These are phyloP conservation scores for Cacoxenus indagator DNA, from an alignment of 2,888 invertebrate species.

Conservation along the genomic window DNA sequence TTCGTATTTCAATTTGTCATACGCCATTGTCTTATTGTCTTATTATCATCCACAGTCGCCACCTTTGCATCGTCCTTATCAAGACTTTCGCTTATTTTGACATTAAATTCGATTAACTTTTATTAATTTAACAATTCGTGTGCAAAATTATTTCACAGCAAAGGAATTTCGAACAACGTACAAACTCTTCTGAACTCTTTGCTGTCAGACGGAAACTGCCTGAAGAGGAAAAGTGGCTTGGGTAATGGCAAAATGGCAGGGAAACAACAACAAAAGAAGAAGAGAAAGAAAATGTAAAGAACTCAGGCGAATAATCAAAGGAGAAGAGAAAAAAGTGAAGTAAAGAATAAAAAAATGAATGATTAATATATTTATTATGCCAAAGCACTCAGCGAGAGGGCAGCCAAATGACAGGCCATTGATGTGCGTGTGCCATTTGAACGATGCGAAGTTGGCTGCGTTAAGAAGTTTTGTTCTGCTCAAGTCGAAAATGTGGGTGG, in stretches of 20 bases:
- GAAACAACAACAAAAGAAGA: conserved; percentile 20
- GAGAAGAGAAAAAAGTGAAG: conserved; percentile 5
- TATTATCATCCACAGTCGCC: neutral
- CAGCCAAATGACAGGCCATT: conserved; percentile 18
- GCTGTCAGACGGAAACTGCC: neutral
- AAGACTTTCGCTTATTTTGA: conserved; percentile 34
- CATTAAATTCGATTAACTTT: conserved; percentile 52
- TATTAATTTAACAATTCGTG: conserved; percentile 62
- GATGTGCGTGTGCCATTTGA: conserved; percentile 10
- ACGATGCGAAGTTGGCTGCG: neutral
- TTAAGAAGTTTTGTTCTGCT: neutral
- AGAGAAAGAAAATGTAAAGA: neutral
- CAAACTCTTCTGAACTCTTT: conserved; percentile 21
- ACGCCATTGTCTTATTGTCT: conserved; percentile 2
- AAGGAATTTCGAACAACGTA: conserved; percentile 3
- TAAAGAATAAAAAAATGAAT: conserved; percentile 22
- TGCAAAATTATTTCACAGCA: conserved; percentile 44
- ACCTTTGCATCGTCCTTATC: neutral
- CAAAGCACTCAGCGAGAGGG: conserved; percentile 9
- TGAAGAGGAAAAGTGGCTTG: conserved; percentile 16
- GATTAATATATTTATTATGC: conserved; percentile 35
- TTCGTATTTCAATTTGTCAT: neutral
- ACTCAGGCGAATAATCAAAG: neutral
- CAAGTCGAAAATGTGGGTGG: neutral
- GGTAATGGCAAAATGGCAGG: conserved; percentile 22